A percentile compares a stretch with the other conserved stretches of the same genome.
Conservation (phyloP, 1,140 invertebrate species). For the Zaprionus nigranus region DNA sequence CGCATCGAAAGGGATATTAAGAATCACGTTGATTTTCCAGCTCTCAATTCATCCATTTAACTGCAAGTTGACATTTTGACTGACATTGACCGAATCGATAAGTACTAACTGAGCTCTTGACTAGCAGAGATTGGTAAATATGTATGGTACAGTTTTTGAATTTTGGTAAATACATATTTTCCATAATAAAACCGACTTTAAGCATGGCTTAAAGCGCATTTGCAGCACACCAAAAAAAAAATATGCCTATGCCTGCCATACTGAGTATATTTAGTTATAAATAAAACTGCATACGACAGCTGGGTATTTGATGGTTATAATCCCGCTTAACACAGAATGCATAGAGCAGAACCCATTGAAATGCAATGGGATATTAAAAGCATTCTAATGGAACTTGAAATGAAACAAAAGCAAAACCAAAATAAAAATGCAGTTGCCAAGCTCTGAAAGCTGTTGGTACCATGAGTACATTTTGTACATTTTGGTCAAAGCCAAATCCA, state of each 20-base stretch:
- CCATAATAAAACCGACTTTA: not conserved
- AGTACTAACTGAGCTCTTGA: not conserved
- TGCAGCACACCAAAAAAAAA: not conserved
- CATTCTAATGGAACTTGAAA: constrained; percentile 11
- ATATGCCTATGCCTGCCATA: not conserved
- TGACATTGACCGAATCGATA: not conserved
- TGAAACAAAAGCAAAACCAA: constrained; percentile 1
- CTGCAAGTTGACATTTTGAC: not conserved
- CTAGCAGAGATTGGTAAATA: not conserved
- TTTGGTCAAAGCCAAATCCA: constrained; percentile 14
- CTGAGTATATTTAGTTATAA: not conserved
- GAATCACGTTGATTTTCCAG: not conserved
- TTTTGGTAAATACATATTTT: not conserved
- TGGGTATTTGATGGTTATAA: not conserved
- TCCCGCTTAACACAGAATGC: not conserved
- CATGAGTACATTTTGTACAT: not conserved
- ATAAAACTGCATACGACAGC: not conserved
- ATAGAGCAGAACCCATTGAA: not conserved
- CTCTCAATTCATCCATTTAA: not conserved
- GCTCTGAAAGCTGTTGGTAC: not conserved
- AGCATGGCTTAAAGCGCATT: not conserved
- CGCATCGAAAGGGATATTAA: not conserved
- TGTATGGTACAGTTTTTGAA: no score
- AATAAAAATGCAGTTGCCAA: not conserved
- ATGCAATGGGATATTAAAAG: constrained; percentile 7